Evolutionary conservation across 2,113 vertebrate genomes (phyloP).

Genomic region (Megaceryle torquata): DNA sequence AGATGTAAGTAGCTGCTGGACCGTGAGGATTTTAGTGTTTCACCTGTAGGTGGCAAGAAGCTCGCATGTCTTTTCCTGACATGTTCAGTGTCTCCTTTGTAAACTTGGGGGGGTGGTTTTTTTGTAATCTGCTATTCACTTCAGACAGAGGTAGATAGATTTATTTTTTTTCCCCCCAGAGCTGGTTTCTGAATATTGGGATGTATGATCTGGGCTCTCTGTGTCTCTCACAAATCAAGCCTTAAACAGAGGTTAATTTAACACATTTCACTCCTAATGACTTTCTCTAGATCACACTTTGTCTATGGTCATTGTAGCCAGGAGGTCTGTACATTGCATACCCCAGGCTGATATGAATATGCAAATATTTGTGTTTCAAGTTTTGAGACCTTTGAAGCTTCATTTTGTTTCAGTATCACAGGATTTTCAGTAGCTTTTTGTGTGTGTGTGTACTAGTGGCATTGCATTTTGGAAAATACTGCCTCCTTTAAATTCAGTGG

Average conservation of each 20-base stretch:
- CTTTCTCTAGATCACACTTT: neutral
- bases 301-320: accelerated
- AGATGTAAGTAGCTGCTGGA: neutral
- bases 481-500: neutral
- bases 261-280: neutral
- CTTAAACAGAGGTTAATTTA: neutral
- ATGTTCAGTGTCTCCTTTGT: neutral
- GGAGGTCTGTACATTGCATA: neutral
- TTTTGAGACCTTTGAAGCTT: neutral
- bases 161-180: neutral
- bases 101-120: neutral
- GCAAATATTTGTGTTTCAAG: neutral
- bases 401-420: neutral
- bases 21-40: neutral
- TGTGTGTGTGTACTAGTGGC: neutral
- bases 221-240: neutral
- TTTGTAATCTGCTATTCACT: neutral
- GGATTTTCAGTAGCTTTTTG: neutral
- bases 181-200: neutral
- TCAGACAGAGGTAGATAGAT: neutral
- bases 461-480: neutral
- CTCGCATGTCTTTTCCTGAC: neutral
- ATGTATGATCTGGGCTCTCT: neutral
- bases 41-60: neutral
- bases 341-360: neutral